Evolutionary conservation across 2,113 vertebrate genomes (phyloP), one percentile per base, ranked within the genome.

Genomic region (Lepisosteus osseus): DNA sequence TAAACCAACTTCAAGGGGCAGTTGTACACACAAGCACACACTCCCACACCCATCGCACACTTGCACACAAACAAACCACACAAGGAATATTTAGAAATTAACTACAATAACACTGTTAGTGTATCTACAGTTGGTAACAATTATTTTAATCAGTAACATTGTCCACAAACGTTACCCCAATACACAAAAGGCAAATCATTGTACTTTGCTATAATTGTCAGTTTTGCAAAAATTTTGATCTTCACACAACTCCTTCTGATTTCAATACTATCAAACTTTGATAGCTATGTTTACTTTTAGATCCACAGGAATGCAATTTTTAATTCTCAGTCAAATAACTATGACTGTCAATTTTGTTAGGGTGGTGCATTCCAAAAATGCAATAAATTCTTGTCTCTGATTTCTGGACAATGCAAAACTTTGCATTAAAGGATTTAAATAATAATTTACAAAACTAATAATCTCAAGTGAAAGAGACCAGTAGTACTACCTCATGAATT

Each of bases 71-170:
- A 74, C n/a, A 13, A 43, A 72, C 72, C 51, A 67, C 61, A 79
- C 59, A 72, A 74, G 74, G 75, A 82, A 54, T 88, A 90, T 79
- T 86, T 83, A 83, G 79, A 89, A 85, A 89, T 86, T 79, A 86
- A 86, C 82, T 87, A 87, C 72, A 78, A 68, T 86, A 94, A 93
- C 90, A 92, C 90, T 92, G 88, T 90, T 82, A 88, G 86, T 83
- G 0, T 89, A 87, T 90, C 86, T 92, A 87, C 87, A 90, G 78
- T 86, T 81, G 87, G 89, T 90, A 90, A 94, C 83, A 71, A 83
- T 83, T 80, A 76, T 51, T 51, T 51, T 51, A 2, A 51, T 51
- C 5, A 51, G 47, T 51, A 51, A 51, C 47, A 51, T 51, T 9
- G 47, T 91, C 87, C 89, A 86, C 82, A 81, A 82, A 87, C 89